A percentile compares a stretch with the other conserved stretches of the same genome.
phyloP scores from a whole-genome alignment of 2,888 invertebrate genomes.

The Drosophila anomelani region DNA sequence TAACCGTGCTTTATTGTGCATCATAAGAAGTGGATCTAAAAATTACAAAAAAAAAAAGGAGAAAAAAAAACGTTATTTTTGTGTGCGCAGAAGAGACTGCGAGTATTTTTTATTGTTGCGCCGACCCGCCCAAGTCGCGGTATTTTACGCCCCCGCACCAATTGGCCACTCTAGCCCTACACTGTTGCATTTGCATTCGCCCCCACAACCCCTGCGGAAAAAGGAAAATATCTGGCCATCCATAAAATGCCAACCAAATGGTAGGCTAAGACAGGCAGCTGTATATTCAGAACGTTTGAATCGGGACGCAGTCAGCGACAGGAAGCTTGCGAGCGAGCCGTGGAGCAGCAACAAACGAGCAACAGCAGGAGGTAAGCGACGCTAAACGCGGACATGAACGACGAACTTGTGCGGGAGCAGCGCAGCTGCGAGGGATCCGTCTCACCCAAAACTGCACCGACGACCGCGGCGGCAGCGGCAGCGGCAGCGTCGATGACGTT shows the following conservation, averaged over 20 bases:
- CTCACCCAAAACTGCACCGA: slow-evolving; percentile 61
- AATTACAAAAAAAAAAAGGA: background rate
- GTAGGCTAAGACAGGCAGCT: slow-evolving; percentile 44
- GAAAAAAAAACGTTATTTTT: background rate
- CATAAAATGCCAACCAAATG: slow-evolving; percentile 69
- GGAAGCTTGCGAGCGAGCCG: background rate
- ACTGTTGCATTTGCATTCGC: slow-evolving; percentile 70
- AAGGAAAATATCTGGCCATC: slow-evolving; percentile 34
- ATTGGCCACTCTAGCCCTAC: slow-evolving; percentile 47
- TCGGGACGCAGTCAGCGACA: slow-evolving; percentile 3
- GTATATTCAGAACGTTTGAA: slow-evolving; percentile 11
- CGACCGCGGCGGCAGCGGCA: slow-evolving; percentile 41
- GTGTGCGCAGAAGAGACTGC: background rate
- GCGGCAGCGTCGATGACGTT: slow-evolving; percentile 57
- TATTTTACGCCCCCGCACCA: background rate
- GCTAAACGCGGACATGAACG: slow-evolving; percentile 34
- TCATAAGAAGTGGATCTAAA: background rate
- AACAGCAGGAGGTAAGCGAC: slow-evolving; percentile 15
- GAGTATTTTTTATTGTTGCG: background rate
- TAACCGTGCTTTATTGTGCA: no score
- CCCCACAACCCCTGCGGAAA: slow-evolving; percentile 23
- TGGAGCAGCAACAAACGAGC: slow-evolving; percentile 22
- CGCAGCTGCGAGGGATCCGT: slow-evolving; percentile 80
- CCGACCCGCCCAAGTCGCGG: slow-evolving; percentile 16
- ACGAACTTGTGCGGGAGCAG: slow-evolving; percentile 54